Base-by-base conservation (phyloP, 1,140 invertebrate genomes). In the Thrips palmi region DNA sequence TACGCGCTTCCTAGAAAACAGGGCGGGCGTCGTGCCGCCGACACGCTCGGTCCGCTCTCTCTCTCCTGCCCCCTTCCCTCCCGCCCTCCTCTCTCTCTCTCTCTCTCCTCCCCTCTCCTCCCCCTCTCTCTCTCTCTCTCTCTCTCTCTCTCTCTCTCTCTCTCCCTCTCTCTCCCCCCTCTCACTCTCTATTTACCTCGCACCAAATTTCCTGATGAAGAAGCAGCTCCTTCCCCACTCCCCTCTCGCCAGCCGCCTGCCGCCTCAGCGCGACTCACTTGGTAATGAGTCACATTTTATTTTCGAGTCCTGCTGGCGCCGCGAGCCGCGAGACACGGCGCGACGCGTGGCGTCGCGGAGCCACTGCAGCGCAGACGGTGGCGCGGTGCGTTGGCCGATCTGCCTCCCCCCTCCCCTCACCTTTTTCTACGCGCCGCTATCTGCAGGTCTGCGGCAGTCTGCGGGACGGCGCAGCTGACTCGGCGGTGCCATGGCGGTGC, bases 21-120 rank as follows among this genome's bases (percentile, higher is more conserved):
- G 21, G 22, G 20, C 37, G 38, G 34, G 37, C 18, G 17, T 23
- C 28, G 4, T 44, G 41, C 25, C 45, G 37, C 48, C 42, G 33
- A 24, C 41, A 27, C 41, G 44, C 45, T 48, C 45, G 49, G 51
- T 55, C 52, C 54, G 54, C 52, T 52, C 52, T 52, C 48, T 51
- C 37, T 34, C 41, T 41, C 34, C 29, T 41, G 45, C 36, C 41
- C 37, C 27, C 35, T 31, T 38, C 40, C 38, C 40, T 38, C 37
- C 43, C 33, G 37, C 40, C 39, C 45, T 39, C 42, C 43, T 45
- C 37, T 42, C 40, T 39, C 36, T 32, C 15, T 15, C 50, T 57
- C 54, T 55, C 40, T 37, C 42, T 43, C 40, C 27, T 41, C 39
- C 39, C 32, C 47, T 44, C 46, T 42, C 42, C 37, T 39, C 39